Evolutionary conservation across 2,888 invertebrate genomes (phyloP).

Genomic region (Holacanthella duospinosa): DNA sequence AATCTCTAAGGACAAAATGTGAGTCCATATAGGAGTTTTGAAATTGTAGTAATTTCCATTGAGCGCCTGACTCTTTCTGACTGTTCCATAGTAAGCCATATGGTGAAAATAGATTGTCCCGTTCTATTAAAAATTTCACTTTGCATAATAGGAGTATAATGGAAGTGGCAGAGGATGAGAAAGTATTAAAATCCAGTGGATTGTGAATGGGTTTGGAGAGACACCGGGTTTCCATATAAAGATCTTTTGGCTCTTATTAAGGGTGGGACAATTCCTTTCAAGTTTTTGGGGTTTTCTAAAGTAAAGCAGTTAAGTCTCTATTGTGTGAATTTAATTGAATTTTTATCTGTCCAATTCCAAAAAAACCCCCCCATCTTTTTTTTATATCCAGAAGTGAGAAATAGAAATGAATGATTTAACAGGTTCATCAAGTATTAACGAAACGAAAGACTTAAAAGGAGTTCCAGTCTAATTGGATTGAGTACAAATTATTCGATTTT

Average conservation of each 20-base stretch:
- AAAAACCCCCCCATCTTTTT: too few relatives aligned
- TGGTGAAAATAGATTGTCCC: background rate
- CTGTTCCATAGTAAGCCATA: too few relatives aligned
- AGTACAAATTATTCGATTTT: background rate
- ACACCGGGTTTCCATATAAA: background rate
- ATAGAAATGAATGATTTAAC: background rate
- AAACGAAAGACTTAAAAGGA: too few relatives aligned
- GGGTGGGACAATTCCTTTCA: background rate
- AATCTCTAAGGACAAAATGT: too few relatives aligned
- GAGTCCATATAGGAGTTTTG: too few relatives aligned
- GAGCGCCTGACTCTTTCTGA: too few relatives aligned
- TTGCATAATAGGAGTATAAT: conserved; percentile 3
- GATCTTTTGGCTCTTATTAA: background rate
- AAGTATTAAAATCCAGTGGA: background rate
- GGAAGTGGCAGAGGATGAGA: background rate
- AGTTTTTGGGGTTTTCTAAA: background rate
- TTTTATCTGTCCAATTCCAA: background rate
- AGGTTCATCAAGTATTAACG: background rate
- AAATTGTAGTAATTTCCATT: too few relatives aligned
- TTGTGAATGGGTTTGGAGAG: background rate
- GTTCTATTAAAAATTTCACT: background rate
- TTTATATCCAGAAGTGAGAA: background rate
- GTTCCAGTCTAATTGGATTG: background rate
- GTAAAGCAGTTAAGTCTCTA: background rate
- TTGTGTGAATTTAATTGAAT: conserved; percentile 4